Evolutionary conservation across 2,888 invertebrate genomes (phyloP), one percentile per base, ranked within the genome.

Genomic region (Heliconius erato): DNA sequence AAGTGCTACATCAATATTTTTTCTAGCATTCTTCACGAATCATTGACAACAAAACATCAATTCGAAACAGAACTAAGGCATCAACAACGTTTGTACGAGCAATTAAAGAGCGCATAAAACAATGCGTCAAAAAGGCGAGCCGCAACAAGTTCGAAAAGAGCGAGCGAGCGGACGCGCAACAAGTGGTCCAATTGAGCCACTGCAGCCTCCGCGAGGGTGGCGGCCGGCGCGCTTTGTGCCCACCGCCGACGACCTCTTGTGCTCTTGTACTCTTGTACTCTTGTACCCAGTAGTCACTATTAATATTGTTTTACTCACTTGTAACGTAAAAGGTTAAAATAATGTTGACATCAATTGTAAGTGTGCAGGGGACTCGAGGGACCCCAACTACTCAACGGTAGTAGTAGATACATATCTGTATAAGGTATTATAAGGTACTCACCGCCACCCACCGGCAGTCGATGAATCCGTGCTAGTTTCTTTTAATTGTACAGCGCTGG

Each of bases 401-500:
- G 28, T 28, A 26, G 65, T 65, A 65, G 26, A 65, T 16, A 28
- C 26, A 19, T 67, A 67, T 54, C 54, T 67, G 16, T 28, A 67
- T 16, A 35, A 7, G n/a, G 28, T n/a, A 82, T 6, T 78, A n/a
- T 19, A 12, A 79, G 28, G 35, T 65, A 93, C 95, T 92, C 86
- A 95, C 95, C 94, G 91, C 95, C 95, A 95, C 90, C 93, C 54
- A 90, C 90, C 83, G 49, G 93, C 91, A 3, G 92, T 90, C 2
- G 94, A 91, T 3, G 93, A 91, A 79, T 95, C 94, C 81, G 89
- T 93, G 87, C 91, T 92, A 84, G 90, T 88, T 79, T 95, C 95
- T 86, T 94, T 95, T 79, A 95, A 90, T 84, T 95, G 95, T 19
- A 94, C 94, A 68, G 93, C 91, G 86, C 95, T 95, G 54, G 92